These are phyloP conservation scores for Pyrocoelia pectoralis DNA, from an alignment of 2,888 invertebrate genomes.

Conservation along the genomic window DNA sequence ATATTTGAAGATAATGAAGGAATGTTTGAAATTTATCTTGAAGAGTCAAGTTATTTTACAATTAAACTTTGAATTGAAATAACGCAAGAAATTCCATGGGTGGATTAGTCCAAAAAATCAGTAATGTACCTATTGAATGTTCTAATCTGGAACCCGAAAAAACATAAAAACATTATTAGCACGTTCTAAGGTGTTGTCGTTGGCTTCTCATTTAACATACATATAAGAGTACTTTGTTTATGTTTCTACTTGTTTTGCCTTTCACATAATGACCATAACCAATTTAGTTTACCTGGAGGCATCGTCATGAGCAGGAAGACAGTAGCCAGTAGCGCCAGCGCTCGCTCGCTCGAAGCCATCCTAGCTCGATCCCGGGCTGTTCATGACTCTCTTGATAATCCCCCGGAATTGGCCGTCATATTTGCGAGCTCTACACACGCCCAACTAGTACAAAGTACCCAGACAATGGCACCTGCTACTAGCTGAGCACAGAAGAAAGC, in stretches of 20 bases:
- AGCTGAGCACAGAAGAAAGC: slow-evolving; percentile 52
- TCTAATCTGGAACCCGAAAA: too few relatives aligned
- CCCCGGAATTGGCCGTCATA: slow-evolving; percentile 59
- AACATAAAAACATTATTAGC: too few relatives aligned
- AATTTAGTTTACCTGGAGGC: slow-evolving; percentile 55
- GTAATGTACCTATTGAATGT: too few relatives aligned
- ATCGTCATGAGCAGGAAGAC: slow-evolving; percentile 57
- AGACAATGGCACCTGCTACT: slow-evolving; percentile 50
- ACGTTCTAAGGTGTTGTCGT: too few relatives aligned
- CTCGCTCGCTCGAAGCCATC: slow-evolving; percentile 55
- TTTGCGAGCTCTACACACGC: slow-evolving; percentile 46
- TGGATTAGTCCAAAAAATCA: too few relatives aligned
- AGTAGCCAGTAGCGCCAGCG: slow-evolving; percentile 56
- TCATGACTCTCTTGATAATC: slow-evolving; percentile 55
- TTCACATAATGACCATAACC: slow-evolving; percentile 5
- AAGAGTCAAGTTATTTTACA: too few relatives aligned
- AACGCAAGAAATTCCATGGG: too few relatives aligned
- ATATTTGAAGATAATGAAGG: too few relatives aligned
- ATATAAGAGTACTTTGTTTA: too few relatives aligned
- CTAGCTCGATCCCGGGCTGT: slow-evolving; percentile 52
- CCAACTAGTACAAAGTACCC: slow-evolving; percentile 42
- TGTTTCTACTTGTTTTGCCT: background rate
- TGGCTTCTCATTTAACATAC: too few relatives aligned
- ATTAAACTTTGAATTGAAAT: too few relatives aligned
- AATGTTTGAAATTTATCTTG: too few relatives aligned